Evolutionary conservation across 1,140 invertebrate genomes (phyloP), one percentile per base, ranked within the genome.

Genomic region (Hypothenemus hampei): DNA sequence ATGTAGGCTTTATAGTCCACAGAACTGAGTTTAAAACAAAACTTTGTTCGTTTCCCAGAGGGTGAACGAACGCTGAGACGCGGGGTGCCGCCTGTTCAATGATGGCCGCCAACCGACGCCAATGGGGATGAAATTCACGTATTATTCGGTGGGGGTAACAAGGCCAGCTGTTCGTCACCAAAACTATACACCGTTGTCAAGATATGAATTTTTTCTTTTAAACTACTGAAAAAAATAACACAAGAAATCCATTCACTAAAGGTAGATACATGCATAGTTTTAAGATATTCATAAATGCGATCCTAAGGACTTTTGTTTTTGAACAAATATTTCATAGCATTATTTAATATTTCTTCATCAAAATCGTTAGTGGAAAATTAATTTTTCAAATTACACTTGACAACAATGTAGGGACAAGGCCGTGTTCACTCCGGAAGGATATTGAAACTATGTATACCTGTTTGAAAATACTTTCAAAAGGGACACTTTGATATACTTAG

Each of bases 31-130:
- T 44, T 44, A 24, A 29, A 44, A 44, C 29, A 44, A 44, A 44
- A 26, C 20, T 24, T n/a, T 18, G n/a, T 29, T 44, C 21, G 21
- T 7, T 23, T 44, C 24, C n/a, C 22, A 22, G 29, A 23, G 47
- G 47, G 47, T 49, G 47, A 49, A 49, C 47, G 35, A 21, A 49
- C 33, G 47, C 47, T 47, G 0, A 15, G 15, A 4, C 11, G 33
- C 35, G 13, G 21, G 47, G 47, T 11, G 20, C 23, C 55, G 47
- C 55, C 55, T 45, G 47, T 57, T 57, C 48, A 45, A 29, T 57
- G 49, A 57, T 57, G 55, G 55, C 55, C 37, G 55, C 48, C 40
- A 24, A 37, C 43, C 31, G 55, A 57, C 55, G 47, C 55, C 55
- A 57, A 57, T 57, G 55, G 45, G 44, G 49, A 51, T 41, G 37